Evolutionary conservation across 2,113 vertebrate species (phyloP).

Genomic region (Trogon melanurus): DNA sequence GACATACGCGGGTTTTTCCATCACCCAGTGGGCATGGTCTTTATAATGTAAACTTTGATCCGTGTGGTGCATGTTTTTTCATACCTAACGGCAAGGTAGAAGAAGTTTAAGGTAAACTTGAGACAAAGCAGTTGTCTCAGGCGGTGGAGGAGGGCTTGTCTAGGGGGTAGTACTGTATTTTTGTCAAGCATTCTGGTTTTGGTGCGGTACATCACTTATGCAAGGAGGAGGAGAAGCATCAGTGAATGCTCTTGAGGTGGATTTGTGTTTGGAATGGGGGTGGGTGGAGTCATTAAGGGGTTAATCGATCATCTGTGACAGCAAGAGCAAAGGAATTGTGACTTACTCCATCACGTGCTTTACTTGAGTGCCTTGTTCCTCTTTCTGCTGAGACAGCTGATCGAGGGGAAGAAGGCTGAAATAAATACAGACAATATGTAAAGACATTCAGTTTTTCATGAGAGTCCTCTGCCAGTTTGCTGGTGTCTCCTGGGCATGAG

Average conservation of each 20-base stretch:
- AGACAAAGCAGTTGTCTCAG: neutral
- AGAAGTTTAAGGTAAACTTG: neutral
- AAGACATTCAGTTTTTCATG: neutral
- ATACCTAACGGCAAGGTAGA: neutral
- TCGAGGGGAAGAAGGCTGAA: neutral
- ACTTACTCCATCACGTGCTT: neutral
- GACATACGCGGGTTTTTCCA: neutral
- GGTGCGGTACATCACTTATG: neutral
- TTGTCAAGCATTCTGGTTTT: neutral
- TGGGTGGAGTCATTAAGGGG: neutral
- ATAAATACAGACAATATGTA: neutral
- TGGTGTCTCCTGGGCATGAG: neutral
- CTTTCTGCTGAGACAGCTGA: neutral
- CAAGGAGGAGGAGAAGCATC: neutral
- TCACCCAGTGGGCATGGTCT: neutral
- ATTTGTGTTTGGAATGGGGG: neutral
- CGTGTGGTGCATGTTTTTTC: rapidly evolving
- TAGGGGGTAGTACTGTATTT: neutral
- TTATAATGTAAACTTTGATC: neutral
- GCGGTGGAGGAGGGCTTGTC: neutral
- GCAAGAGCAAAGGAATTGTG: neutral
- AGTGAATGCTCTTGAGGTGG: neutral
- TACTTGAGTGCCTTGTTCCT: neutral
- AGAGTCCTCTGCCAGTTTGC: neutral
- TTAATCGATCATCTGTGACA: neutral